Percentiles rank a stretch among this genome's conserved stretches.
These are phyloP conservation scores for Peromyscus californicus DNA, from an alignment of 2,113 vertebrate genomes.

Conservation along the genomic window DNA sequence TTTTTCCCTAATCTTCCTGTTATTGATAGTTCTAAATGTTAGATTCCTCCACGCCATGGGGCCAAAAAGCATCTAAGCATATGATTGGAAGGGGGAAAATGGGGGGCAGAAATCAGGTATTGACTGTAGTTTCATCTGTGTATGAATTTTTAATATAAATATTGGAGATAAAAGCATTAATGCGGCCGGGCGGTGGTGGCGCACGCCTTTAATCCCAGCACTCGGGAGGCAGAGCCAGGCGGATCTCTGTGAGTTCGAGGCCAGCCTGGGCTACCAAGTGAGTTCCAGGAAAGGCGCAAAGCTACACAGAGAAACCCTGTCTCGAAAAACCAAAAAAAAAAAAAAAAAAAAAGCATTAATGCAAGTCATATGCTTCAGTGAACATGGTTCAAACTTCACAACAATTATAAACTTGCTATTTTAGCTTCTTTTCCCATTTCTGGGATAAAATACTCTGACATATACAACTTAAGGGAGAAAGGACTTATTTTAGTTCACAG, in stretches of 20 bases:
- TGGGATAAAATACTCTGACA: neutral
- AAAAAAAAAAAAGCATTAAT: constrained; percentile 4
- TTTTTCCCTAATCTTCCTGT: neutral
- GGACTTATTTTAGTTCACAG: neutral
- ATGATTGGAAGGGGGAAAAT: neutral
- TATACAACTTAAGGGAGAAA: neutral
- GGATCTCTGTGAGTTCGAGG: no score
- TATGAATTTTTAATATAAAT: neutral
- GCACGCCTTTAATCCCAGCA: no score
- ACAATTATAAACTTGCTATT: neutral
- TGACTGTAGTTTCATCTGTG: neutral
- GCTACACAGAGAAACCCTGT: no score
- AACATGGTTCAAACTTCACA: neutral
- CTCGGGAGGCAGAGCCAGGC: no score
- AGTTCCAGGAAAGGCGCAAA: no score
- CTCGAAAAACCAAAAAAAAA: no score
- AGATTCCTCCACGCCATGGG: neutral
- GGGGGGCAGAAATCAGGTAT: neutral
- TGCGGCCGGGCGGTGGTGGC: no score
- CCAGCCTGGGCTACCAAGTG: no score
- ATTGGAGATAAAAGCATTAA: neutral
- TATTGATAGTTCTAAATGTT: neutral
- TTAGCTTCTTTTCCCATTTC: neutral
- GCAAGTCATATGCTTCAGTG: neutral
- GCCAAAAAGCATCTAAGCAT: neutral